Percentiles rank a stretch among this genome's conserved stretches.
Conservation (phyloP, 2,888 invertebrate genomes). For the Nephrocerus scutellatus region DNA sequence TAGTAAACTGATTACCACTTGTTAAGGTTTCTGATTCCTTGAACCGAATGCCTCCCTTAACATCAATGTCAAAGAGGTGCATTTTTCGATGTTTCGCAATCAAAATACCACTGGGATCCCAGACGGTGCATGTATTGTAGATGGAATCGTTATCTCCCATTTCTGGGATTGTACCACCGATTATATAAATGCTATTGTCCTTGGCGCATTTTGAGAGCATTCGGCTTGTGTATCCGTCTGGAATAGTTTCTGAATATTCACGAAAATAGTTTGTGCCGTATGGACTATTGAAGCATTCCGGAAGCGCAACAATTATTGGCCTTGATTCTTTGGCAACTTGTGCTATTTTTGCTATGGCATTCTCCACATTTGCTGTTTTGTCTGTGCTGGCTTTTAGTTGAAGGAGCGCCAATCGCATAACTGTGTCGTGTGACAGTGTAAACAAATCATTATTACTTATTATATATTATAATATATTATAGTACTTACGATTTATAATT, state of each 20-base stretch:
- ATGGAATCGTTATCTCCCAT: constrained; percentile 52
- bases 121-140: constrained; percentile 85
- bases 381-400: constrained; percentile 71
- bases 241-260: constrained; percentile 79
- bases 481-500: no score
- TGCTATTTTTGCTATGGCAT: constrained; percentile 64
- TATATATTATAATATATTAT: no score
- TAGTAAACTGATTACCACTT: constrained; percentile 67
- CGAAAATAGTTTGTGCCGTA: constrained; percentile 82
- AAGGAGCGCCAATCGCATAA: constrained; percentile 61
- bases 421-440: no score
- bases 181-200: constrained; percentile 66
- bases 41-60: constrained; percentile 86
- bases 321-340: constrained; percentile 59
- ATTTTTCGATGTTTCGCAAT: constrained; percentile 80
- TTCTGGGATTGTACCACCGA: constrained; percentile 91
- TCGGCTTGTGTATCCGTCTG: constrained; percentile 66
- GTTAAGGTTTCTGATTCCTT: constrained; percentile 81
- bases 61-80: constrained; percentile 93
- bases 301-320: constrained; percentile 61
- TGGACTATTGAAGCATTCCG: constrained; percentile 93
- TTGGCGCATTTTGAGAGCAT: constrained; percentile 69
- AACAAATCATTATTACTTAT: no score
- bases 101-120: constrained; percentile 69
- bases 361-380: constrained; percentile 67